These are phyloP conservation scores for Oligia latruncula DNA, from an alignment of 2,888 invertebrate species.

Conservation along the genomic window DNA sequence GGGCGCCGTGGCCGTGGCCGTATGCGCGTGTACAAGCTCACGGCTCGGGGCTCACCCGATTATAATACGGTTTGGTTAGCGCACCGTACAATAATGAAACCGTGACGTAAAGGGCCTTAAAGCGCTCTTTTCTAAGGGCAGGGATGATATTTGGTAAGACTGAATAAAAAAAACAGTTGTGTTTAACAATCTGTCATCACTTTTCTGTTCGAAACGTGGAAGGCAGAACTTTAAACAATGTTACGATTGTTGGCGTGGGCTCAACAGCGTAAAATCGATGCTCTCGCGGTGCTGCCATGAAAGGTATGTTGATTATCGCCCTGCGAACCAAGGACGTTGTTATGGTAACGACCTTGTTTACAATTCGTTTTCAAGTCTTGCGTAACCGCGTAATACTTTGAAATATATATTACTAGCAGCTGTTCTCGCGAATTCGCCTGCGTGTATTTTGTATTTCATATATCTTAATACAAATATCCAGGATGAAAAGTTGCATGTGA, in stretches of 20 bases:
- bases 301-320: conserved; percentile 20
- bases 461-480: neutral
- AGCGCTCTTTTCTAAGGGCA: neutral
- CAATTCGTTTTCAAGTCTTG: neutral
- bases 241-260: conserved; percentile 46
- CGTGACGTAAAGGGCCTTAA: neutral
- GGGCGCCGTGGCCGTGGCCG: neutral
- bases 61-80: too few relatives aligned
- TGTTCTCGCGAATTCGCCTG: neutral
- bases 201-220: conserved; percentile 8
- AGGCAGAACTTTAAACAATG: conserved; percentile 31
- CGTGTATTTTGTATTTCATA: neutral
- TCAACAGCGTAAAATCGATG: conserved; percentile 47
- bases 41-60: too few relatives aligned
- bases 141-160: neutral
- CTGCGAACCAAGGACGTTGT: conserved; percentile 29
- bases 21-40: neutral
- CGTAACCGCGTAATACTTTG: neutral
- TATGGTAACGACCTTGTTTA: conserved; percentile 9
- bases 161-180: neutral
- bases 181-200: conserved; percentile 15
- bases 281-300: conserved; percentile 3
- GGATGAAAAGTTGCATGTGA: neutral
- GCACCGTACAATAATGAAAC: neutral
- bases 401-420: neutral